phyloP scores from a whole-genome alignment of 2,888 invertebrate species.

The Adineta ricciae region DNA sequence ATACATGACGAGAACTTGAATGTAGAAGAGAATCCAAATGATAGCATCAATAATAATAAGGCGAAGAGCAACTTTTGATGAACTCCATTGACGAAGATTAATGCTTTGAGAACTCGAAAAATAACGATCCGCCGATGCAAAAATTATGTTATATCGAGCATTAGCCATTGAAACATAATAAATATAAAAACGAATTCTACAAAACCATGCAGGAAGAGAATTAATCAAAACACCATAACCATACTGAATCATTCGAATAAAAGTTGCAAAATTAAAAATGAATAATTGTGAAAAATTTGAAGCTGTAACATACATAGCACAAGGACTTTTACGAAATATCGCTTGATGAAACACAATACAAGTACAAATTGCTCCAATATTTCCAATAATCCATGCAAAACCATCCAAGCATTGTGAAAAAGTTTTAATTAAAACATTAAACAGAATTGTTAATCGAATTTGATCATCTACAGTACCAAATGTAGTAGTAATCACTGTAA shows the following conservation, averaged over 20 bases:
- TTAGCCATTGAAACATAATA: background rate
- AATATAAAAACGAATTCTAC: background rate
- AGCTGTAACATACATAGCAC: background rate
- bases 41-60: background rate
- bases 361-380: constrained; percentile 8
- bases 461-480: background rate
- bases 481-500: background rate
- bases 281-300: background rate
- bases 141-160: background rate
- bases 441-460: background rate
- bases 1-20: background rate
- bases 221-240: background rate
- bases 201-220: background rate
- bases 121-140: background rate
- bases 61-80: background rate
- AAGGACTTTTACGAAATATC: background rate
- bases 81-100: background rate
- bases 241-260: constrained; percentile 3
- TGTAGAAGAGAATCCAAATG: background rate
- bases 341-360: background rate
- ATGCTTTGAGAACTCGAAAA: background rate
- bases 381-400: background rate
- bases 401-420: background rate
- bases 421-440: background rate
- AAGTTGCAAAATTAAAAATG: background rate